Base-by-base conservation (phyloP, 1,140 invertebrate genomes). In the Trigoniulus corallinus region DNA sequence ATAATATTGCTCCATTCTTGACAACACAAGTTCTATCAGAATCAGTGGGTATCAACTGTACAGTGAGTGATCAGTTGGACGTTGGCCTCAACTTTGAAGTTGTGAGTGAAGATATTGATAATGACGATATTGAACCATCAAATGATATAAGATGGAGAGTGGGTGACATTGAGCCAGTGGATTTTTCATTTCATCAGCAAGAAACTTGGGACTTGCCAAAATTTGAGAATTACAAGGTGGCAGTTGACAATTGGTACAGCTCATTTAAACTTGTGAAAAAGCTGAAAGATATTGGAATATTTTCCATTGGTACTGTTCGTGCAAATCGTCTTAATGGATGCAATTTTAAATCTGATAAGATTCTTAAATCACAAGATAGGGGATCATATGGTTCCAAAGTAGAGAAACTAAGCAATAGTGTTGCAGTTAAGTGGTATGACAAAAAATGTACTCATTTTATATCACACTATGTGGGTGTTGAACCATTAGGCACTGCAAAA, bases 391-490 rank as follows among this genome's bases (percentile, higher is more conserved):
- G 39, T 29, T 49, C 34, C 29, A 37, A n/a, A n/a, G 39, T 22
- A 3, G 22, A 49, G 20, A 41, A 15, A 3, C 13, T 3, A 26
- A 4, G 26, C 3, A 4, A 3, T 21, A 21, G 34, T 4, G 10
- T 49, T 3, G 23, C 39, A n/a, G 34, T 25, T 21, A 7, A 49
- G 10, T 49, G 47, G 47, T 46, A 7, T 49, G 47, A 49, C 29
- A 49, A 23, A 15, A 18, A 21, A 20, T 20, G 3, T 7, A 21
- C 39, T 7, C 3, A 12, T 3, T 13, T 49, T 3, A 29, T 21
- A 37, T 39, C 3, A 3, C 34, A 49, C 21, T 49, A 49, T 49
- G 47, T 29, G 13, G 39, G 7, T 22, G 37, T 41, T 7, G 22
- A 3, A 7, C 47, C 47, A 46, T 7, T 4, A 29, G 27, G 3